Evolutionary conservation across 2,797 vertebrate genomes (phyloP), one percentile per base, ranked within the genome.

Genomic region (Falco biarmicus): DNA sequence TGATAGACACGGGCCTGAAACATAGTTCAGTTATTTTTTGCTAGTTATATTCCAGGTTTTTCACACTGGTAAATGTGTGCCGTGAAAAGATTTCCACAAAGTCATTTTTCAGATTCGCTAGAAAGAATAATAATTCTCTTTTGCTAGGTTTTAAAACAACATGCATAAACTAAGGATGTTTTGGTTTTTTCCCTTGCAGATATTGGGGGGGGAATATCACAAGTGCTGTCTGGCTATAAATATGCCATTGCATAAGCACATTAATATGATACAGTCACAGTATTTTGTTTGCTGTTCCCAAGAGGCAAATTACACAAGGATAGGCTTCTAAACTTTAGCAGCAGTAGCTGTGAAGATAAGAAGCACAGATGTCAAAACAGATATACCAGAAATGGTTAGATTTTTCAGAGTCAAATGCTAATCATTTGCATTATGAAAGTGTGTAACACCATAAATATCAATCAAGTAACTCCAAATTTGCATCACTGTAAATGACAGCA

Each of bases 261-360:
- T 95, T 92, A 95, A 79, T 95, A 91, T 81, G 76, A 96, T 91
- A 86, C 41, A 87, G 90, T 89, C 92, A 92, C 78, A 84, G 84
- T 81, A 81, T 95, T 95, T 95, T 96, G 91, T 94, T 96, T 96
- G 93, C 79, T 86, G 11, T 88, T 94, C 93, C 76, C 89, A 84
- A 89, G 60, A 89, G 84, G 84, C 65, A 91, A 93, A 93, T 92
- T 76, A 73, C 87, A 85, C 43, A 56, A 89, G 71, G 79, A 73
- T 45, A 93, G 54, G 53, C 73, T 97, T 79, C 84, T 88, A 78
- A 92, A 93, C 73, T 88, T 91, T 10, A 96, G 84, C 69, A 71
- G 60, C 90, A 92, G 80, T 66, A 84, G 68, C 76, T 60, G 77
- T 76, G 84, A 92, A 91, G 64, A 74, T 77, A 80, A 89, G 75